phyloP scores from a whole-genome alignment of 2,888 invertebrate genomes.

The Erebia aethiops region DNA sequence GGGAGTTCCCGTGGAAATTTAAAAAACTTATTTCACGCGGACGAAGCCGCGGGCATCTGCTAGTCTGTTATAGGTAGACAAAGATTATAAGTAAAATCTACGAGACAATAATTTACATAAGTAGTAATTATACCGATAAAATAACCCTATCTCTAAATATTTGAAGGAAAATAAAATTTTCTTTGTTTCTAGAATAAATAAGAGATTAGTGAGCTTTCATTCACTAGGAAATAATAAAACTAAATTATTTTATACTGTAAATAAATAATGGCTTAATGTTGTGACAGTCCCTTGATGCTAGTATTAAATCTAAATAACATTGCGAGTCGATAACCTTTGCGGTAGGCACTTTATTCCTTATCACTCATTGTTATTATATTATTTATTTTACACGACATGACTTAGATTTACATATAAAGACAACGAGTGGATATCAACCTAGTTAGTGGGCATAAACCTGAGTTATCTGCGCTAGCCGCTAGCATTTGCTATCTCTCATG shows the following conservation, averaged over 20 bases:
- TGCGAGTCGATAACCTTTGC: constrained; percentile 15
- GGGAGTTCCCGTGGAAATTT: too few species aligned
- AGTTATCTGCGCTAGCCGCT: constrained; percentile 1
- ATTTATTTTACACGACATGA: neutral
- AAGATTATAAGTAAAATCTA: neutral
- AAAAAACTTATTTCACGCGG: too few species aligned
- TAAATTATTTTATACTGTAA: constrained; percentile 1
- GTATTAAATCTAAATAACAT: neutral
- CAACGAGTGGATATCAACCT: too few species aligned
- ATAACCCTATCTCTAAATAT: neutral
- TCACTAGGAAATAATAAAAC: constrained; percentile 1
- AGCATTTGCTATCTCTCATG: constrained; percentile 10
- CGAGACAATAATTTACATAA: neutral
- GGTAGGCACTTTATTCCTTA: neutral
- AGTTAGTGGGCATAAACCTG: constrained; percentile 1
- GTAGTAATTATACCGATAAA: neutral
- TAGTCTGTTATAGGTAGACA: too few species aligned
- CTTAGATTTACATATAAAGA: too few species aligned
- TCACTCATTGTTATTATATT: neutral
- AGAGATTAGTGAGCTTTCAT: neutral
- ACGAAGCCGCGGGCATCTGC: too few species aligned
- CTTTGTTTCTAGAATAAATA: neutral
- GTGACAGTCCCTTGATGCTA: neutral
- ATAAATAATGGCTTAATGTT: neutral
- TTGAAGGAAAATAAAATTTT: neutral